Conservation (phyloP, 2,113 vertebrate species). For the Anoura caudifer region DNA sequence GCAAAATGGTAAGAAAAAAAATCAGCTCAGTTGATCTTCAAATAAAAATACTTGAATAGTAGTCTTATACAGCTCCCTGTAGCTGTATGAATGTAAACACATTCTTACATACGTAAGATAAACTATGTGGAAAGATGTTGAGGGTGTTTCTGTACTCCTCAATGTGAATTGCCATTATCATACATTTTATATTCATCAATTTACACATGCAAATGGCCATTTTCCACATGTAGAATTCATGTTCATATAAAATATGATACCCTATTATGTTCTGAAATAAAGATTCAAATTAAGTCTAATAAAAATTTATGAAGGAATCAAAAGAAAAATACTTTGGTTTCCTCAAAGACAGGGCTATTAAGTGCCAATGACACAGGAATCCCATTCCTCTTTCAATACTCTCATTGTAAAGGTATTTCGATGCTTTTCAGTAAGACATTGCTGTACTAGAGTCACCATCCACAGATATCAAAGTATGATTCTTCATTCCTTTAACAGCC, state of each 20-base stretch:
- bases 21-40: neutral
- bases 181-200: neutral
- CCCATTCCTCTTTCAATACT: neutral
- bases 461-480: neutral
- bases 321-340: neutral
- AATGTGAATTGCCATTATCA: neutral
- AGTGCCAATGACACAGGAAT: neutral
- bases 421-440: neutral
- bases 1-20: constrained; percentile 24
- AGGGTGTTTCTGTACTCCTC: neutral
- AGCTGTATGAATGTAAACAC: neutral
- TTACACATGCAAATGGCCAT: neutral
- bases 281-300: neutral
- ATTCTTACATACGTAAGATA: neutral
- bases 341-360: neutral
- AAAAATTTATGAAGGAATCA: neutral
- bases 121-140: neutral
- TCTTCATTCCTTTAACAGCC: neutral
- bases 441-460: neutral
- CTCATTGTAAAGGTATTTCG: neutral
- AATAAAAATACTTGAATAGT: neutral
- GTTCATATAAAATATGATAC: neutral
- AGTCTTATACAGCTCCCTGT: neutral
- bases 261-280: neutral
- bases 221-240: neutral